Conservation (phyloP, 2,797 vertebrate genomes). For the Danio aesculapii region DNA sequence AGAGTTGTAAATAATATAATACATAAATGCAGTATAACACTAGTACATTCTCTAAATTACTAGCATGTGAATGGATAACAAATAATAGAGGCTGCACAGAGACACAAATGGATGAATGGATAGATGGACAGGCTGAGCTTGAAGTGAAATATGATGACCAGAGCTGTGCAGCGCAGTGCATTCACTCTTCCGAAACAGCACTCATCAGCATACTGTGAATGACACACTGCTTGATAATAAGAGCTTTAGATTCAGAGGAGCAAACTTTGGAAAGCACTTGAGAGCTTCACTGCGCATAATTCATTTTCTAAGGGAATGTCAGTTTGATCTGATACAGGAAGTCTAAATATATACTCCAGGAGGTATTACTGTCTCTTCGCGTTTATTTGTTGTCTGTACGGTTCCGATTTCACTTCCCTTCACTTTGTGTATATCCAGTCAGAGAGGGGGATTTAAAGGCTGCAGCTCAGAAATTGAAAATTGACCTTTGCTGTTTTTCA, state of each 20-base stretch:
- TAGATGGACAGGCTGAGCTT: neutral
- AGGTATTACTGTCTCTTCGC: constrained; percentile 29
- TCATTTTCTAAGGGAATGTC: constrained; percentile 17
- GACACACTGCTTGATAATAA: constrained; percentile 33
- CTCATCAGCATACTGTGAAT: constrained; percentile 27
- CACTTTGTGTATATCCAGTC: neutral
- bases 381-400: constrained; percentile 22
- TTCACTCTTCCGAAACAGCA: constrained; percentile 4
- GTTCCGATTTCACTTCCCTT: constrained; percentile 5
- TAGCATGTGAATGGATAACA: too few relatives aligned
- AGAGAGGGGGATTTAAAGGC: neutral
- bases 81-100: too few relatives aligned
- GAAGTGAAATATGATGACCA: constrained; percentile 25
- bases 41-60: too few relatives aligned
- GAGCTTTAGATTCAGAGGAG: neutral
- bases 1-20: too few relatives aligned
- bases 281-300: constrained; percentile 3
- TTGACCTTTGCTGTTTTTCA: constrained; percentile 18
- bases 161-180: neutral
- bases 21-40: too few relatives aligned
- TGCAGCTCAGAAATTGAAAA: neutral
- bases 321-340: constrained; percentile 36
- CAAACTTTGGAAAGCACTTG: neutral
- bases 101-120: neutral
- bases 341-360: constrained; percentile 26